These are phyloP conservation scores for Boulengeromyrus knoepffleri DNA, from an alignment of 2,113 vertebrate species.

Conservation along the genomic window DNA sequence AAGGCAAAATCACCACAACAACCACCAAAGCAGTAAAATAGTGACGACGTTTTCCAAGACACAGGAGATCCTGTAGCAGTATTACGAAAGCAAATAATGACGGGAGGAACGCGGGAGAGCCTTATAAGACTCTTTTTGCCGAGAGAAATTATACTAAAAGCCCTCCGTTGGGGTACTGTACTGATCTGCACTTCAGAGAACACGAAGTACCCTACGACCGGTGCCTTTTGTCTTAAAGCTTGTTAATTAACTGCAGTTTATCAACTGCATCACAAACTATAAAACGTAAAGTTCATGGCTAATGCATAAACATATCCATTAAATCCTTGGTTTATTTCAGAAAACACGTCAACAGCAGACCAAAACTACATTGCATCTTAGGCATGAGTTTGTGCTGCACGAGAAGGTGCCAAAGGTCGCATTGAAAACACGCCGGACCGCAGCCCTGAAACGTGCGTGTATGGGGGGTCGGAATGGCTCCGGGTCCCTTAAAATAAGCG, in stretches of 20 bases:
- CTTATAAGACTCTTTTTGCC: not conserved
- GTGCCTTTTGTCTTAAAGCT: not conserved
- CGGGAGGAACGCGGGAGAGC: not conserved
- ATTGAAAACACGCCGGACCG: not conserved
- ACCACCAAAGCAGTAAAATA: not conserved
- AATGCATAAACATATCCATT: not conserved
- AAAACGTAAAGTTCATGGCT: not conserved
- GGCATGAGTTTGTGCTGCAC: not conserved
- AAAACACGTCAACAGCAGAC: not conserved
- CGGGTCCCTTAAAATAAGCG: not conserved
- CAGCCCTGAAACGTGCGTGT: not conserved
- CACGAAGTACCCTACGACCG: not conserved
- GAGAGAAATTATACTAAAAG: not conserved
- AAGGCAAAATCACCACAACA: not conserved
- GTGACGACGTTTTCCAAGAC: not conserved
- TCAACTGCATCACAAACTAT: not conserved
- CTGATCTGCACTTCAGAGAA: not conserved
- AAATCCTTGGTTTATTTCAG: not conserved
- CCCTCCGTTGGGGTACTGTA: not conserved
- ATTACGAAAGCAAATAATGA: not conserved
- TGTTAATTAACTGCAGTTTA: not conserved
- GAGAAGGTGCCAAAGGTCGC: not conserved
- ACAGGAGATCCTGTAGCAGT: not conserved
- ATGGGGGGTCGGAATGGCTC: not conserved
- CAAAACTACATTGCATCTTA: not conserved